A percentile compares a stretch with the other conserved stretches of the same genome.
phyloP scores from a whole-genome alignment of 2,797 vertebrate genomes.

The Enteromius thamalakanensis region DNA sequence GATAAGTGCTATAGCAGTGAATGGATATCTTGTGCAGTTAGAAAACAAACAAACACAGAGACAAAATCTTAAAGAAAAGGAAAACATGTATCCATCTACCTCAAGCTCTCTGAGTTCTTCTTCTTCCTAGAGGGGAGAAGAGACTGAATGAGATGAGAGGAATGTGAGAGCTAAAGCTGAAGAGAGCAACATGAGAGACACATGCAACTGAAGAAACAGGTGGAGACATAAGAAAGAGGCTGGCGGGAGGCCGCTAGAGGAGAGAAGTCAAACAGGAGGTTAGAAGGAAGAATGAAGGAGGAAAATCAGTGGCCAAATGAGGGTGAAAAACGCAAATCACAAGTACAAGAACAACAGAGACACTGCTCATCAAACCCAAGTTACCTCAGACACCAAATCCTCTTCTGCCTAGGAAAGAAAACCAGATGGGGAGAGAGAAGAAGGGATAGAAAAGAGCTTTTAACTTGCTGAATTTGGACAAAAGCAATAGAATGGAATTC shows the following conservation, averaged over 20 bases:
- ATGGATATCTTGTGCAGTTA: background rate
- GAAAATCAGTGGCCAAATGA: conserved; percentile 21
- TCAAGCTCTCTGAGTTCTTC: conserved; percentile 82
- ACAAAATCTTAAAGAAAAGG: conserved; percentile 34
- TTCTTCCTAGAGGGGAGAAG: conserved; percentile 78
- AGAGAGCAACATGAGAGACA: conserved; percentile 47
- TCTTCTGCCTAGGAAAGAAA: conserved; percentile 71
- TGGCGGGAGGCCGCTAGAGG: conserved; percentile 68
- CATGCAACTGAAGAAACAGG: conserved; percentile 59
- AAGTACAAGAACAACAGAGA: conserved; percentile 40
- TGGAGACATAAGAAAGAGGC: conserved; percentile 55
- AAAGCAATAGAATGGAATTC: conserved; percentile 5
- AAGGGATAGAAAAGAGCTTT: conserved; percentile 56
- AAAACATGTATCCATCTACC: conserved; percentile 71
- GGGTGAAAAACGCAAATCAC: conserved; percentile 25
- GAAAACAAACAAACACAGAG: background rate
- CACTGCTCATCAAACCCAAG: conserved; percentile 42
- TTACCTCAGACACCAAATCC: conserved; percentile 80
- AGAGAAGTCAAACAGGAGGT: conserved; percentile 67
- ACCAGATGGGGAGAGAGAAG: conserved; percentile 69
- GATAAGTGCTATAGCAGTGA: background rate
- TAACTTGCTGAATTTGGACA: conserved; percentile 1
- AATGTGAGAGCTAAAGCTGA: conserved; percentile 9
- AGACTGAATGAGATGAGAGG: conserved; percentile 55
- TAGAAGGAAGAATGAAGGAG: conserved; percentile 46